Conservation (phyloP, 1,140 invertebrate genomes). For the Drosophila lacteicornis region DNA sequence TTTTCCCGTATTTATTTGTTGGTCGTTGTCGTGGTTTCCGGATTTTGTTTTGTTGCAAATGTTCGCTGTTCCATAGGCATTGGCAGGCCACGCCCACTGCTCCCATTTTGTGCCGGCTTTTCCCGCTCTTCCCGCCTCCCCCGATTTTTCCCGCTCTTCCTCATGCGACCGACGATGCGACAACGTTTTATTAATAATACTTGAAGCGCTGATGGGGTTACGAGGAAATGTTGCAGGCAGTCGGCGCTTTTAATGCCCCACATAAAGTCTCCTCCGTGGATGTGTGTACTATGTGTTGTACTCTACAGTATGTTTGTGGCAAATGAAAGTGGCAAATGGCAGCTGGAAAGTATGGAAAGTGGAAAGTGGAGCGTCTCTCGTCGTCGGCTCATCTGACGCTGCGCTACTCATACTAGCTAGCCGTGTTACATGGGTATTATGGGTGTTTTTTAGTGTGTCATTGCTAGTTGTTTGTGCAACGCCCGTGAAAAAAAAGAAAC, state of each 20-base stretch:
- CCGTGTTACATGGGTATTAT: constrained; percentile 18
- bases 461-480: constrained; percentile 45
- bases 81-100: constrained; percentile 59
- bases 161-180: constrained; percentile 53
- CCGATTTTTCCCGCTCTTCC: constrained; percentile 21
- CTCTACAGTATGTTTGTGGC: constrained; percentile 19
- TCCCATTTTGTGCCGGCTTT: constrained; percentile 40
- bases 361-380: constrained; percentile 42
- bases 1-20: constrained; percentile 54
- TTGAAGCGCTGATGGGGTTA: constrained; percentile 65
- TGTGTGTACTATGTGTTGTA: constrained; percentile 1
- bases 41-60: constrained; percentile 63
- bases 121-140: neutral
- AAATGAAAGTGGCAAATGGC: constrained; percentile 34
- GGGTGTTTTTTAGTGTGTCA: constrained; percentile 38
- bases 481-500: constrained; percentile 48
- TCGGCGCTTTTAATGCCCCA: constrained; percentile 61
- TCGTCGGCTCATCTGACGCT: constrained; percentile 34
- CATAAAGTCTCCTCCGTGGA: constrained; percentile 34
- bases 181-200: constrained; percentile 66
- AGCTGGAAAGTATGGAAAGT: constrained; percentile 9
- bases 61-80: constrained; percentile 54
- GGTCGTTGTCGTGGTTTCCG: constrained; percentile 64
- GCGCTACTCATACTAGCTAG: constrained; percentile 10
- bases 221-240: constrained; percentile 52